Evolutionary conservation across 2,797 vertebrate genomes (phyloP).

Genomic region (Liasis olivaceus): DNA sequence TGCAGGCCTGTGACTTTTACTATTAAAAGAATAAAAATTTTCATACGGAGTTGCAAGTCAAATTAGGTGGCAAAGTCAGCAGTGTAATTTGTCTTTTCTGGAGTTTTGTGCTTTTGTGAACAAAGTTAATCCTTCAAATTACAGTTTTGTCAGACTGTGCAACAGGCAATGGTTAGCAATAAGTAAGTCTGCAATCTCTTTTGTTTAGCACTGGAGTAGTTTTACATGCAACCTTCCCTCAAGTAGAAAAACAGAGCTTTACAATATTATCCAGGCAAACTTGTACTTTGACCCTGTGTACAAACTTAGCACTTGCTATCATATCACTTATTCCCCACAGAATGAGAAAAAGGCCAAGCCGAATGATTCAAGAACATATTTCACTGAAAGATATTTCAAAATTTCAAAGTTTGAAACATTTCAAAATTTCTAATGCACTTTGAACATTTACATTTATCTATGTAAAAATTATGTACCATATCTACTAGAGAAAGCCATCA

Average conservation of each 20-base stretch:
- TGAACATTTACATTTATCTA: background rate
- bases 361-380: background rate
- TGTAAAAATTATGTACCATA: background rate
- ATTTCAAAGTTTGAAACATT: too few species aligned
- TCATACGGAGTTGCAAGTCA: constrained; percentile 68
- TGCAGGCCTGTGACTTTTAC: constrained; percentile 48
- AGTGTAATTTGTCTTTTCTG: constrained; percentile 14
- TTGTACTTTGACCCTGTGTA: background rate
- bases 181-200: background rate
- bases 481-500: background rate
- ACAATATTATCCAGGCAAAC: constrained; percentile 15
- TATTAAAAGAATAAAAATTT: constrained; percentile 58
- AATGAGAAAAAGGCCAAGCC: background rate
- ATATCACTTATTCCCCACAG: background rate
- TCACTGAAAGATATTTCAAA: background rate
- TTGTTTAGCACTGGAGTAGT: constrained; percentile 21
- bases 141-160: constrained; percentile 19
- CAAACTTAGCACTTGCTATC: background rate
- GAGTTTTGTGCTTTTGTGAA: constrained; percentile 29
- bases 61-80: constrained; percentile 56
- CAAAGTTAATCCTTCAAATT: constrained; percentile 18
- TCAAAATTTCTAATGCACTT: background rate
- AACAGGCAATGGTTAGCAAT: background rate
- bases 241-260: background rate
- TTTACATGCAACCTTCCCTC: background rate